A percentile compares a stretch with the other conserved stretches of the same genome.
Conservation (phyloP, 2,888 invertebrate genomes). For the Acronicta psi region DNA sequence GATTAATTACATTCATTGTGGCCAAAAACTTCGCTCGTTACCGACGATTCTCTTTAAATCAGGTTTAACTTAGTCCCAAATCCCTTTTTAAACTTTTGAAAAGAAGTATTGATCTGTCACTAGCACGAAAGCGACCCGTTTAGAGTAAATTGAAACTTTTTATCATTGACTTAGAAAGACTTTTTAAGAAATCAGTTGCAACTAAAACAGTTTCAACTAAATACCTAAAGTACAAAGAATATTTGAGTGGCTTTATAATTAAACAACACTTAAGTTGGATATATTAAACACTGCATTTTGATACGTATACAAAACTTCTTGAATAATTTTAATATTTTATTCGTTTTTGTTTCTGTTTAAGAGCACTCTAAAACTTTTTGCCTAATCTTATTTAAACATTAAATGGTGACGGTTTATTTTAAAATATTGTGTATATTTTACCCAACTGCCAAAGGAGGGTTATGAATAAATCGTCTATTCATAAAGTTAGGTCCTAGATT, state of each 20-base stretch:
- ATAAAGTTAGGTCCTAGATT: no score
- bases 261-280: conserved; percentile 19
- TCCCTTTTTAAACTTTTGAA: conserved; percentile 77
- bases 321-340: conserved; percentile 33
- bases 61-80: conserved; percentile 82
- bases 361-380: conserved; percentile 16
- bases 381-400: conserved; percentile 15
- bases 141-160: conserved; percentile 45
- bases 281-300: conserved; percentile 25
- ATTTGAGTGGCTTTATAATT: conserved; percentile 26
- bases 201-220: conserved; percentile 34
- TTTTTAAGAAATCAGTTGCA: conserved; percentile 46
- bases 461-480: no score
- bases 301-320: conserved; percentile 30
- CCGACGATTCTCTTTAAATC: conserved; percentile 81
- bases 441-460: no score
- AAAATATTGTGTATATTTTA: no score
- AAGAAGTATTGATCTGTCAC: conserved; percentile 82
- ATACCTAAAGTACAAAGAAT: conserved; percentile 26
- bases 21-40: conserved; percentile 86
- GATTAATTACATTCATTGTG: conserved; percentile 86
- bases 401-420: background rate
- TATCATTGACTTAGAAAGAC: conserved; percentile 51
- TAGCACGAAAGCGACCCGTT: conserved; percentile 59
- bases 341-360: conserved; percentile 13